Evolutionary conservation across 2,888 invertebrate genomes (phyloP), one percentile per base, ranked within the genome.

Genomic region (Stegana nigrithorax): DNA sequence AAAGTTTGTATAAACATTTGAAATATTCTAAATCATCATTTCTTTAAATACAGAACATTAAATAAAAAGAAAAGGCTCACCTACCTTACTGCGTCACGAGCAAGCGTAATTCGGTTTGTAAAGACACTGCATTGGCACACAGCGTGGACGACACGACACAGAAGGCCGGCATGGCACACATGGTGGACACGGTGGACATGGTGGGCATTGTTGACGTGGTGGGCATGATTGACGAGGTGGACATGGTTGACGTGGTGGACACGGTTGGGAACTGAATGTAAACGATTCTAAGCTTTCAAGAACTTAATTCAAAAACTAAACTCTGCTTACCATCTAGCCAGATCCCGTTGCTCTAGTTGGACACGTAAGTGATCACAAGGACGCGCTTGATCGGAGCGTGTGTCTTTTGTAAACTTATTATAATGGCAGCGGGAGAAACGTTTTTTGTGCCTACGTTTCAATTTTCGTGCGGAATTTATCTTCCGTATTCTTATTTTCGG

Each of bases 321-420:
- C 2, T 23, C 6, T 45, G 61, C 64, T 14, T 66, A 78, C 72
- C 65, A 66, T 59, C 69, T 66, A 17, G 39, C 36, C 4, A 72
- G 59, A 56, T 82, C 81, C 6, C 72, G 73, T 36, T 69, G 55
- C 47, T 82, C 82, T 72, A 82, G 70, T 12, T 73, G 62, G 4
- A 73, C 73, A n/a, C 82, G 77, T 45, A 82, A 62, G 60, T 70
- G 60, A 67, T 82, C 82, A 59, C 79, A 76, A 4, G 80, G 36
- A 32, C 67, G 73, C 32, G 68, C 61, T 62, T 76, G 70, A 69
- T 78, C 81, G 23, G 29, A 56, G 7, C 81, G 75, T n/a, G n/a
- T n/a, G n/a, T n/a, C n/a, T n/a, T n/a, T n/a, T n/a, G n/a, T n/a
- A n/a, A n/a, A n/a, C n/a, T n/a, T n/a, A n/a, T n/a, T n/a, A n/a